Evolutionary conservation across 2,888 invertebrate genomes (phyloP).

Genomic region (Cheilosia pagana): DNA sequence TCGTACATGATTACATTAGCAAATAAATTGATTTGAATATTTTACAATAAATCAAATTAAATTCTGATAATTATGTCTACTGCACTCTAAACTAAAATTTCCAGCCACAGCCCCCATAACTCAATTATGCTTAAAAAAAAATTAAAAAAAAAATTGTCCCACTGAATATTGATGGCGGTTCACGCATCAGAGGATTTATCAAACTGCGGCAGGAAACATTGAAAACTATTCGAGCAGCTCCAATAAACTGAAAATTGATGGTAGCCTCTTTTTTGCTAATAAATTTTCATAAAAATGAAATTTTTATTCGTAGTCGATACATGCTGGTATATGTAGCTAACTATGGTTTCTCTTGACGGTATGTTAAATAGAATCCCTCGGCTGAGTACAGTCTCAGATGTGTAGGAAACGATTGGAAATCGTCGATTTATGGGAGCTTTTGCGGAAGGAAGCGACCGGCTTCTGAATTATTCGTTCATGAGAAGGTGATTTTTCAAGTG

Average conservation of each 20-base stretch:
- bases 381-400: conserved; percentile 28
- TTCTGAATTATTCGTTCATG: conserved; percentile 35
- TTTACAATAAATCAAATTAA: neutral
- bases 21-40: neutral
- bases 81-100: neutral
- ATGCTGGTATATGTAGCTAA: conserved; percentile 24
- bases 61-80: neutral
- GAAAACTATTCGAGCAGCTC: conserved; percentile 72
- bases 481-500: conserved; percentile 56
- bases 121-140: neutral
- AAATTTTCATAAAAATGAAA: conserved; percentile 65
- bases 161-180: conserved; percentile 7
- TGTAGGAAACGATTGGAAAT: conserved; percentile 45
- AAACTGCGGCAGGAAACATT: conserved; percentile 72
- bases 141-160: conserved; percentile 7
- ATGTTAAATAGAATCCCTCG: conserved; percentile 42
- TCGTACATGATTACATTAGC: neutral
- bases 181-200: conserved; percentile 41
- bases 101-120: neutral
- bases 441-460: conserved; percentile 27
- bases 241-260: conserved; percentile 72
- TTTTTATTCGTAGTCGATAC: conserved; percentile 59
- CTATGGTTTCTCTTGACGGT: conserved; percentile 22
- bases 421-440: conserved; percentile 37
- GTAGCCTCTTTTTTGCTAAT: conserved; percentile 51